A percentile compares a stretch with the other conserved stretches of the same genome.
phyloP scores from a whole-genome alignment of 2,888 invertebrate species.

The Spilosoma lubricipeda region DNA sequence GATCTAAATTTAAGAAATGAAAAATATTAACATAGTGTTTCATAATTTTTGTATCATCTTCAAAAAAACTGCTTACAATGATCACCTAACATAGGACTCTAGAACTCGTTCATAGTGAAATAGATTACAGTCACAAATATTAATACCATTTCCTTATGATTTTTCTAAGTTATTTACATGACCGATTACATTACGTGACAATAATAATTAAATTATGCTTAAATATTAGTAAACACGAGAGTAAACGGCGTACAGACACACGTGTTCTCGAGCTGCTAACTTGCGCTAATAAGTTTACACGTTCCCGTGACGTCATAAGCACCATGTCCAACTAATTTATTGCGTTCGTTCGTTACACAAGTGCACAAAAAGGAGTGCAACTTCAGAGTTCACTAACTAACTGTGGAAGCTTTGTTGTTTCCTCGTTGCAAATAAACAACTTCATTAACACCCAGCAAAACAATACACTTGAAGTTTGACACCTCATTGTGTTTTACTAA shows the following conservation, averaged over 20 bases:
- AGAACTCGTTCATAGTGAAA: no score
- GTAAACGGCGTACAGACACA: neutral
- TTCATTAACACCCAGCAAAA: neutral
- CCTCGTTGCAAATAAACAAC: constrained; percentile 1
- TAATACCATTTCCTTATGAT: no score
- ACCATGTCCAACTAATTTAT: constrained; percentile 1
- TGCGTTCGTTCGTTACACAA: constrained; percentile 2
- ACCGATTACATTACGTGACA: no score
- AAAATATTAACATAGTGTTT: no score
- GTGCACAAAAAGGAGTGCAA: neutral
- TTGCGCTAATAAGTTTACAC: constrained; percentile 5
- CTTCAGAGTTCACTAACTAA: neutral
- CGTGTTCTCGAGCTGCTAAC: neutral
- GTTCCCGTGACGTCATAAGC: constrained; percentile 4
- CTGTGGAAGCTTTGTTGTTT: neutral
- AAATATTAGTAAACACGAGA: neutral
- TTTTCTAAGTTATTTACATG: no score
- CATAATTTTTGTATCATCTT: no score
- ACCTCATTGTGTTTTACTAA: no score
- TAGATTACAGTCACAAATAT: no score
- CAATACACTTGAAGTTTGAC: neutral
- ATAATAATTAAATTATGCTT: neutral
- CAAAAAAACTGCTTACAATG: no score
- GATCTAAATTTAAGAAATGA: no score
- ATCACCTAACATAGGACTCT: no score